Evolutionary conservation across 2,888 invertebrate species (phyloP).

Genomic region (Melanostoma scalare): DNA sequence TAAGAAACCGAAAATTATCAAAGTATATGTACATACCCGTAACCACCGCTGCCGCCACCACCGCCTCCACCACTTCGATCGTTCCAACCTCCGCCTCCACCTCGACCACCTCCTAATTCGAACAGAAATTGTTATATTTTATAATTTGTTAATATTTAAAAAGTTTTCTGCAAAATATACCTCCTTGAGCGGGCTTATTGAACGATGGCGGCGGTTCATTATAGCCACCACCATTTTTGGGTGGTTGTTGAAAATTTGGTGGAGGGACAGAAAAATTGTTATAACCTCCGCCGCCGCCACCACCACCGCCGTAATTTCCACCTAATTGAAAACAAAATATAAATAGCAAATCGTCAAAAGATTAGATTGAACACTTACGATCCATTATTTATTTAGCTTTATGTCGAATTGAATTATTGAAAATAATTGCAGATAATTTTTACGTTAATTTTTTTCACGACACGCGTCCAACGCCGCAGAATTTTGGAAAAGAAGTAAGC

Average conservation of each 20-base stretch:
- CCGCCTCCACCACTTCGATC: constrained; percentile 78
- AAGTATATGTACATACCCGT: constrained; percentile 79
- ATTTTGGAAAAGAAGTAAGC: constrained; percentile 54
- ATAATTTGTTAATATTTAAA: not conserved
- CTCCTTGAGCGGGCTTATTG: constrained; percentile 76
- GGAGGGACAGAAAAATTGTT: constrained; percentile 81
- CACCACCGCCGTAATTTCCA: constrained; percentile 75
- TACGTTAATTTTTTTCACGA: constrained; percentile 27
- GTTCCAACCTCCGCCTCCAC: constrained; percentile 76
- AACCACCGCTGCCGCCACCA: constrained; percentile 78
- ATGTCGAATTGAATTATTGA: constrained; percentile 1
- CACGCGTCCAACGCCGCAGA: constrained; percentile 60
- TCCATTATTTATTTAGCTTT: constrained; percentile 74
- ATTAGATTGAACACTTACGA: constrained; percentile 75
- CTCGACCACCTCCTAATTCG: constrained; percentile 74
- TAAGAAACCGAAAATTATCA: constrained; percentile 30
- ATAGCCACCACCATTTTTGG: constrained; percentile 77
- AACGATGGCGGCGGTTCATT: constrained; percentile 81
- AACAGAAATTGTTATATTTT: not conserved
- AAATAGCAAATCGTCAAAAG: not conserved
- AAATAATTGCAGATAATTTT: constrained; percentile 24
- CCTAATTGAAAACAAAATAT: constrained; percentile 67
- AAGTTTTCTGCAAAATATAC: constrained; percentile 73
- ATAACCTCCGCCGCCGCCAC: constrained; percentile 78
- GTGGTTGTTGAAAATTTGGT: constrained; percentile 80